These are phyloP conservation scores for Tringa solitaria DNA, from an alignment of 2,113 vertebrate species.

Conservation along the genomic window DNA sequence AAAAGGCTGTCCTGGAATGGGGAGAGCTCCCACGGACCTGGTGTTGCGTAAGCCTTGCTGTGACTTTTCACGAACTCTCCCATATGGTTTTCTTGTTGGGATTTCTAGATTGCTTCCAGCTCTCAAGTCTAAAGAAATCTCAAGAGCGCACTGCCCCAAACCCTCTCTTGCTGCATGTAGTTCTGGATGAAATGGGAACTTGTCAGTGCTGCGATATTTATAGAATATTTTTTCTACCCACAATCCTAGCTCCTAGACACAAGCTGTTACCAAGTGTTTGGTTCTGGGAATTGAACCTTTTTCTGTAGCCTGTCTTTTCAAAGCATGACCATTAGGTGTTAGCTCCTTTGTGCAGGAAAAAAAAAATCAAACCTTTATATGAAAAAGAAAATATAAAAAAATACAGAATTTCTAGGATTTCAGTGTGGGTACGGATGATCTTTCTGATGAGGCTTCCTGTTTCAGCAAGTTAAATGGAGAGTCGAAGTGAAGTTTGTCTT, in stretches of 20 bases:
- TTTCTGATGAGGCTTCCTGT: not conserved
- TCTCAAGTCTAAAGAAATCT: not conserved
- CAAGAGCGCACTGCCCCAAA: not conserved
- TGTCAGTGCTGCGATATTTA: slow-evolving; percentile 21
- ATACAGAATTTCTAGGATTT: not conserved
- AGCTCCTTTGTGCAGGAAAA: not conserved
- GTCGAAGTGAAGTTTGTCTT: not conserved
- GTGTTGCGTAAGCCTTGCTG: rapidly evolving
- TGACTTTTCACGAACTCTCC: not conserved
- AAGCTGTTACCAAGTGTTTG: slow-evolving; percentile 39
- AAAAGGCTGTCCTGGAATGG: not conserved
- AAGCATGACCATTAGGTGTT: slow-evolving; percentile 19
- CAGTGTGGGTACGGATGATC: not conserved
- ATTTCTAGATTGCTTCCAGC: slow-evolving; percentile 4
- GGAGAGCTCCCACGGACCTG: not conserved
- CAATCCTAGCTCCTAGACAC: slow-evolving; percentile 37
- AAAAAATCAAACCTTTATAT: not conserved
- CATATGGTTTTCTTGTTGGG: not conserved
- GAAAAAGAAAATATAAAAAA: too few species aligned
- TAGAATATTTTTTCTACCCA: slow-evolving; percentile 56
- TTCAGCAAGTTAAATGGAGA: not conserved
- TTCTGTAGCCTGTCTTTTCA: not conserved
- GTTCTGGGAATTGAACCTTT: slow-evolving; percentile 31
- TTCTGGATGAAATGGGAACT: slow-evolving; percentile 11
- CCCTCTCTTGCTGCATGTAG: not conserved